phyloP scores from a whole-genome alignment of 1,140 invertebrate genomes.

The Cotesia glomerata region DNA sequence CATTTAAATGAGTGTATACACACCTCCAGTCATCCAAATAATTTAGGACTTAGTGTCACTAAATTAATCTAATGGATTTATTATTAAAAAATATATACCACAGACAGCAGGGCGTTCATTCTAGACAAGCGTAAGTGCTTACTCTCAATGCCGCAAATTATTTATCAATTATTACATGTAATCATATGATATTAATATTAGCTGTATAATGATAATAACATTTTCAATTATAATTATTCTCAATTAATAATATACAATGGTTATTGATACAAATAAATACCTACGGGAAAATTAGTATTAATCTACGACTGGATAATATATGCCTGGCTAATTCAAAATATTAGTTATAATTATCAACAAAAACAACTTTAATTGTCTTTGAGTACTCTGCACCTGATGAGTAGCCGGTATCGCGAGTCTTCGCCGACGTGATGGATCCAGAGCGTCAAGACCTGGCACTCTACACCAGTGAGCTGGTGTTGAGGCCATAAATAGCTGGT shows the following conservation, averaged over 20 bases:
- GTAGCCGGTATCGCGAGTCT: constrained; percentile 69
- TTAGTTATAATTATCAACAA: background rate
- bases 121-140: constrained; percentile 1
- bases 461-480: constrained; percentile 82
- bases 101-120: constrained; percentile 10
- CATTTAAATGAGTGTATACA: constrained; percentile 18
- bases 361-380: constrained; percentile 30
- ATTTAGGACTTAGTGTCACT: background rate
- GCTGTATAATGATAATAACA: background rate
- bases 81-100: background rate
- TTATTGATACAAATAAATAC: background rate
- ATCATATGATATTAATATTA: background rate
- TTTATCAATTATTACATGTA: background rate
- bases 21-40: background rate
- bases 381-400: constrained; percentile 36
- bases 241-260: no score
- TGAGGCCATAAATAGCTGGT: constrained; percentile 87
- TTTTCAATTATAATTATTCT: no score
- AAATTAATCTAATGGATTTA: background rate
- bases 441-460: constrained; percentile 68
- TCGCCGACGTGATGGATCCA: constrained; percentile 66
- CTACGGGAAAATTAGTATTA: constrained; percentile 1
- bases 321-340: background rate
- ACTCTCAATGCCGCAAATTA: constrained; percentile 35
- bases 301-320: background rate